phyloP scores from a whole-genome alignment of 2,113 vertebrate species.

The Hucho hucho region DNA sequence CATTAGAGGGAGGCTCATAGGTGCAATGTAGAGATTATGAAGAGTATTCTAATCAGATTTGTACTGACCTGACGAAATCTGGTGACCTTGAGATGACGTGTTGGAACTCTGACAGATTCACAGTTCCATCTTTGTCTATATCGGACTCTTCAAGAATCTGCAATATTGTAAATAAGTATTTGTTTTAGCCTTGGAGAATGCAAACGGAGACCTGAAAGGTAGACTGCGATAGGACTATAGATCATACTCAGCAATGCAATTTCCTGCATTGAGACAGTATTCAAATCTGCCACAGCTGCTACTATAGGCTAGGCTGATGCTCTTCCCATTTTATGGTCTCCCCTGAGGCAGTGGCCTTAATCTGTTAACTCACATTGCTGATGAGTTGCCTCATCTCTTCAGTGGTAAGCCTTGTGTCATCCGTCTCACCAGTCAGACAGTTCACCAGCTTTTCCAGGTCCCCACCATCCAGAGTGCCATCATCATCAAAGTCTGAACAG shows the following conservation, averaged over 20 bases:
- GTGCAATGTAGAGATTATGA: not conserved
- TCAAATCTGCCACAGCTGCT: no score
- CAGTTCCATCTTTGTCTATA: slow-evolving; percentile 94
- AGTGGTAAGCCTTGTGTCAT: slow-evolving; percentile 75
- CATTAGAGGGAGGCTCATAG: not conserved
- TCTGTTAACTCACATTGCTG: slow-evolving; percentile 80
- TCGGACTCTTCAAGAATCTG: slow-evolving; percentile 97
- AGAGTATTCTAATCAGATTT: not conserved
- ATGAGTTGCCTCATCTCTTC: slow-evolving; percentile 94
- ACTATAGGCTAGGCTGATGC: no score
- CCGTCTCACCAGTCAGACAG: slow-evolving; percentile 86
- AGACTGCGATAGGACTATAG: no score
- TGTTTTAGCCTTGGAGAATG: not conserved
- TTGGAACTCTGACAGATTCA: slow-evolving; percentile 96
- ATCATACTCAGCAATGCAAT: no score
- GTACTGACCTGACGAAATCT: slow-evolving; percentile 88
- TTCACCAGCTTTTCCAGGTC: slow-evolving; percentile 91
- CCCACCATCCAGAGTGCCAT: slow-evolving; percentile 80
- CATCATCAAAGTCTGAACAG: slow-evolving; percentile 86
- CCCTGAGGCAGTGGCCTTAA: not conserved
- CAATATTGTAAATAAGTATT: slow-evolving; percentile 16
- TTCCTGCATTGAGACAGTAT: no score
- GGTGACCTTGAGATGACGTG: slow-evolving; percentile 94
- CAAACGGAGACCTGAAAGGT: no score
- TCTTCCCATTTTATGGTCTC: no score